Conservation (phyloP, 2,113 vertebrate genomes). For the Mungos mungo region DNA sequence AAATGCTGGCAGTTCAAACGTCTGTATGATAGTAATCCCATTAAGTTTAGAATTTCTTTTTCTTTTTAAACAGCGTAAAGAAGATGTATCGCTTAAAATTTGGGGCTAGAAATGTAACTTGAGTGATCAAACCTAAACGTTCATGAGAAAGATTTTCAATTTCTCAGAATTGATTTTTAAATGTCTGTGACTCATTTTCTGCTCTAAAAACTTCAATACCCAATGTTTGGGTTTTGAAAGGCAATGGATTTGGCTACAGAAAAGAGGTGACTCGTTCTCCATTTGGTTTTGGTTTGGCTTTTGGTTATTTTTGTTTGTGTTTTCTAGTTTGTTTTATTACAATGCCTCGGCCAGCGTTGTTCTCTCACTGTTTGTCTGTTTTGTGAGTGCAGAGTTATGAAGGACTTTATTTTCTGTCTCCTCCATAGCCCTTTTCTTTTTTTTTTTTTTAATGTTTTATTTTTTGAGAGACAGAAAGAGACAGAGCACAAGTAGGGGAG, state of each 20-base stretch:
- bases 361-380: conserved; percentile 14
- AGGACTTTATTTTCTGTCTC: conserved; percentile 46
- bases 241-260: conserved; percentile 69
- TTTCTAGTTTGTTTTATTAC: conserved; percentile 68
- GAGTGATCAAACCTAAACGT: conserved; percentile 59
- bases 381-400: conserved; percentile 16
- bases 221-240: conserved; percentile 68
- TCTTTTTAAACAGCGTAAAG: conserved; percentile 49
- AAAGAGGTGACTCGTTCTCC: conserved; percentile 54
- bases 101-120: neutral
- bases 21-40: conserved; percentile 35
- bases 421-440: conserved; percentile 20
- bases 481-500: no score
- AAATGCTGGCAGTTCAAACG: conserved; percentile 1
- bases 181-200: conserved; percentile 77
- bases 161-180: conserved; percentile 71
- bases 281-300: conserved; percentile 74
- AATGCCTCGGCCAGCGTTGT: conserved; percentile 3
- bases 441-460: no score
- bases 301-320: conserved; percentile 74
- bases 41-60: conserved; percentile 20
- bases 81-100: neutral
- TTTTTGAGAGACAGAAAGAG: no score
- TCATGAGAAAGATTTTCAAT: conserved; percentile 59
- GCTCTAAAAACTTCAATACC: conserved; percentile 73